phyloP scores from a whole-genome alignment of 1,140 invertebrate genomes.

The Leptestheria dahalacensis region DNA sequence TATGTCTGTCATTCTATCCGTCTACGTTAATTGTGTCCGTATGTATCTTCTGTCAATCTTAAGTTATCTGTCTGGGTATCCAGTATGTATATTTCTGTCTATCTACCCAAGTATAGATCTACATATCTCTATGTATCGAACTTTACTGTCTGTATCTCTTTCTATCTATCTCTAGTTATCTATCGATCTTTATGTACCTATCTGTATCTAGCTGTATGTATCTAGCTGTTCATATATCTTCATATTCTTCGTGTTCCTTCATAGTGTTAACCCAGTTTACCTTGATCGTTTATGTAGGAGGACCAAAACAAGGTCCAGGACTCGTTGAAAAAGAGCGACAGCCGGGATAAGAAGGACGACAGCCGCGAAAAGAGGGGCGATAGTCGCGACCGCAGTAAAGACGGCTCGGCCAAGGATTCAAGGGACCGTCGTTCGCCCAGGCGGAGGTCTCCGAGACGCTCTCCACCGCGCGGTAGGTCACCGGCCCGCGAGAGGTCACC shows the following conservation, averaged over 20 bases:
- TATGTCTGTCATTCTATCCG: no score
- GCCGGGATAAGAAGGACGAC: slow-evolving; percentile 19
- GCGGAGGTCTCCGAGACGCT: background rate
- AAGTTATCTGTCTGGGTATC: background rate
- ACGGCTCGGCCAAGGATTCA: slow-evolving; percentile 21
- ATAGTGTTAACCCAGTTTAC: no score
- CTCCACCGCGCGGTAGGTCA: slow-evolving; percentile 16
- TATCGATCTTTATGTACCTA: no score
- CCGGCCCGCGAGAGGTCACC: slow-evolving; percentile 19
- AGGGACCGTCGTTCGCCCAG: slow-evolving; percentile 20
- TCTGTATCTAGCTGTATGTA: no score
- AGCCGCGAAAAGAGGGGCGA: slow-evolving; percentile 8
- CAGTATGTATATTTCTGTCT: no score
- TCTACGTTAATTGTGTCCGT: slow-evolving; percentile 25
- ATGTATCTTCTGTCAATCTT: background rate
- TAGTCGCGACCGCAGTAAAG: slow-evolving; percentile 19
- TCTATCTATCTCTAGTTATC: no score
- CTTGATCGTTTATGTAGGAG: slow-evolving; percentile 35
- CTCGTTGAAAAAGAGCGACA: slow-evolving; percentile 31
- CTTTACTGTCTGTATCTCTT: no score
- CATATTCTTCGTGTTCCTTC: no score
- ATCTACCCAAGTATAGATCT: no score
- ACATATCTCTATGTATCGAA: no score
- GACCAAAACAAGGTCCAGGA: slow-evolving; percentile 52
- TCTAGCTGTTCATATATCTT: no score